Base-by-base conservation (phyloP, 2,113 vertebrate species). In the Chloropsis hardwickii region DNA sequence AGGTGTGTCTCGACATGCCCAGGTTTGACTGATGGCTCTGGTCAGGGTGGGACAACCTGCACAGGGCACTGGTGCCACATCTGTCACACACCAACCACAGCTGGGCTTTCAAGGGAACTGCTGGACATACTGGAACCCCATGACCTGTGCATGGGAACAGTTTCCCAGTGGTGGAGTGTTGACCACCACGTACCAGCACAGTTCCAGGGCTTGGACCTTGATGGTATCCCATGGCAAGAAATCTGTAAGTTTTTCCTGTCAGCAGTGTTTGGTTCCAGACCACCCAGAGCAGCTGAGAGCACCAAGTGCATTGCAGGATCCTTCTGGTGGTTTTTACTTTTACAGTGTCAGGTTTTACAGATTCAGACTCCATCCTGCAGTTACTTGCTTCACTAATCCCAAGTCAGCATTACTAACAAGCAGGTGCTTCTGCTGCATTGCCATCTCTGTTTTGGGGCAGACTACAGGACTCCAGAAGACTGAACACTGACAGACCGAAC, bases 351-450 rank as follows among this genome's bases (percentile, higher is more conserved):
- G 24, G 48, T 70, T 88, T 84, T 35, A 61, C 29, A 74, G 48
- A 60, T 53, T 71, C 24, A 39, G 29, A 25, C 25, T 72, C 61
- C 45, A 21, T 22, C 50, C 40, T 23, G 20, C 16, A 47, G 10
- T 61, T 25, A 67, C 5, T 37, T 79, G 70, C 73, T 82, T 39
- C 29, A 31, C 72, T 56, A 60, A 71, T 9, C 57, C 65, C 61
- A n/a, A 23, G 10, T 2, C 62, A 77, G 61, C 0, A 0, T 6
- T 47, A 35, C 13, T 60, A 45, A 70, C 23, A 53, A 58, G 62
- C 17, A 53, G 19, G 50, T 14, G 47, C 50, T 81, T 25, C 86
- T 84, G 54, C 45, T 39, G 23, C 6, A 29, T 44, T 60, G 40
- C 29, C 40, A 74, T 1, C 60, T 50, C 62, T 60, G 40, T 22